These are phyloP conservation scores for Rhipidura dahli DNA, from an alignment of 2,113 vertebrate genomes.

Conservation along the genomic window DNA sequence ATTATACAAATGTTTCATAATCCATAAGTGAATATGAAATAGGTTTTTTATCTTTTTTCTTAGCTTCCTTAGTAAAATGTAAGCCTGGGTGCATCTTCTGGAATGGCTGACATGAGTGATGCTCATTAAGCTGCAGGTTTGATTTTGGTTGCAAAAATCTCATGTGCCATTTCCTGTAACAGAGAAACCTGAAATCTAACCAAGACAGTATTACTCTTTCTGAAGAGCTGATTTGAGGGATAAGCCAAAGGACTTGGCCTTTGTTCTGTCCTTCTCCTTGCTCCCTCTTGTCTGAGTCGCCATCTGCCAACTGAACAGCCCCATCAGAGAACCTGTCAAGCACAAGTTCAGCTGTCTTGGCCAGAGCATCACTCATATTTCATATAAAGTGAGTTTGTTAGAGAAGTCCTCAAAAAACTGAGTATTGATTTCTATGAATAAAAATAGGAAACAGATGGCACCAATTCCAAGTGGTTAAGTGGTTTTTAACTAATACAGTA, in stretches of 20 bases:
- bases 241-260: background rate
- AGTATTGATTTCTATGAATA: background rate
- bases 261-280: background rate
- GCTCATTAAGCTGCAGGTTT: background rate
- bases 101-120: background rate
- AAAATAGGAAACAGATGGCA: constrained; percentile 34
- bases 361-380: background rate
- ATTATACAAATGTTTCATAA: background rate
- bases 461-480: background rate
- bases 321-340: background rate
- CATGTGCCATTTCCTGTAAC: rapidly evolving
- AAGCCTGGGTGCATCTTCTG: background rate
- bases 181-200: background rate
- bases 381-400: background rate
- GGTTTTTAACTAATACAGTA: constrained; percentile 43
- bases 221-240: background rate
- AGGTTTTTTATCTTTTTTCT: background rate
- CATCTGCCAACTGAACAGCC: background rate
- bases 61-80: background rate
- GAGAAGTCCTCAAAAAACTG: background rate
- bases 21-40: background rate
- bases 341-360: background rate
- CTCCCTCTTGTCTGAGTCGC: background rate
- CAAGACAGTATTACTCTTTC: background rate
- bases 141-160: background rate